phyloP scores from a whole-genome alignment of 2,797 vertebrate species.

The Tamandua tetradactyla region DNA sequence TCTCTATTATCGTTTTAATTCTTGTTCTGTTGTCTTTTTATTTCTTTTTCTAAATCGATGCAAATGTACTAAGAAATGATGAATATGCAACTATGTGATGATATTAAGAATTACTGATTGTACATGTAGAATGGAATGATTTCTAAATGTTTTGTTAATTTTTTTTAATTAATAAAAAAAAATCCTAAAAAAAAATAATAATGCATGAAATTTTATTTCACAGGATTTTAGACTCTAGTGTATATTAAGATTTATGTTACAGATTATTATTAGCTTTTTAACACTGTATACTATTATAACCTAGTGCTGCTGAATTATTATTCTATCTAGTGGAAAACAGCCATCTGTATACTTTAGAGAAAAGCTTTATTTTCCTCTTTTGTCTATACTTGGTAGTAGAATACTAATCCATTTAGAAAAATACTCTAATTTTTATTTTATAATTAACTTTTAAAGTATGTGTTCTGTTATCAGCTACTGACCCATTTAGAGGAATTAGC shows the following conservation, averaged over 20 bases:
- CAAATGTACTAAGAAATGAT: too few relatives aligned
- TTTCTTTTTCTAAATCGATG: too few relatives aligned
- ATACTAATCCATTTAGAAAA: conserved; percentile 39
- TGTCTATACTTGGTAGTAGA: neutral
- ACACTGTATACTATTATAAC: neutral
- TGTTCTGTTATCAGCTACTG: conserved; percentile 57
- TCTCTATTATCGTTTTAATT: too few relatives aligned
- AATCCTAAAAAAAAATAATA: conserved; percentile 51
- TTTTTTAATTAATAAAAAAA: too few relatives aligned
- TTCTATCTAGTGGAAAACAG: neutral
- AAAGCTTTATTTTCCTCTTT: conserved; percentile 52
- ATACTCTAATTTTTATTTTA: conserved; percentile 59
- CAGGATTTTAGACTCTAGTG: conserved; percentile 19
- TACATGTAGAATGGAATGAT: too few relatives aligned
- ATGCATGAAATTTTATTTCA: conserved; percentile 39
- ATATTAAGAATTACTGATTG: too few relatives aligned
- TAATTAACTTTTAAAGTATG: conserved; percentile 63
- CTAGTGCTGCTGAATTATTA: conserved; percentile 33
- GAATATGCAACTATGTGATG: too few relatives aligned
- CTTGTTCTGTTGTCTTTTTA: too few relatives aligned
- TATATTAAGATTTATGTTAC: conserved; percentile 53
- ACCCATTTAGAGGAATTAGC: conserved; percentile 64
- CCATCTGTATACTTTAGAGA: conserved; percentile 25
- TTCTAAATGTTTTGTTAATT: too few relatives aligned
- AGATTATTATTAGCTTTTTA: conserved; percentile 53